phyloP scores from a whole-genome alignment of 2,797 vertebrate genomes.

The Smutsia gigantea region DNA sequence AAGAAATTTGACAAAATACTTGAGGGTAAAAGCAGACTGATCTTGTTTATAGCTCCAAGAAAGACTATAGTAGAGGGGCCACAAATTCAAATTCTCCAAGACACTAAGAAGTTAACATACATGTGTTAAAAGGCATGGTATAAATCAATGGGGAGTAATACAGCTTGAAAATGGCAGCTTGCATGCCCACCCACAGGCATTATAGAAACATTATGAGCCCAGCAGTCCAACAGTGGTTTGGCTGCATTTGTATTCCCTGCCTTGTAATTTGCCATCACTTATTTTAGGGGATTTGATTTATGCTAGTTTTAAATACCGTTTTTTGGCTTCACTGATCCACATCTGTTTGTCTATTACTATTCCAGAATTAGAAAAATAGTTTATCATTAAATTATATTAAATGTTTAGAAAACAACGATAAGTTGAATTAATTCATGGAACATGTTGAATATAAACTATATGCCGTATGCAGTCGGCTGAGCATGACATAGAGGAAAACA shows the following conservation, averaged over 20 bases:
- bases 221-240: constrained; percentile 25
- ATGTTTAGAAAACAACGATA: constrained; percentile 52
- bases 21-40: background rate
- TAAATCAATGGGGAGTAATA: background rate
- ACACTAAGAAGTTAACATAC: background rate
- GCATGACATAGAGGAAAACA: background rate
- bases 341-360: constrained; percentile 55
- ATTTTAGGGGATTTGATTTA: constrained; percentile 62
- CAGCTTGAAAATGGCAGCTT: background rate
- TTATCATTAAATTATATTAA: constrained; percentile 62
- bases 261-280: constrained; percentile 51
- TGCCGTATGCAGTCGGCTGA: background rate
- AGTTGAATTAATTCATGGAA: constrained; percentile 59
- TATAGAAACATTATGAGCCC: background rate
- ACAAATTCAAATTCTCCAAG: background rate
- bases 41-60: background rate
- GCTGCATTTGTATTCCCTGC: constrained; percentile 39
- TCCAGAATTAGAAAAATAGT: constrained; percentile 59
- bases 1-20: background rate
- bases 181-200: background rate
- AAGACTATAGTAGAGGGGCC: background rate
- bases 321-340: constrained; percentile 47
- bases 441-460: constrained; percentile 50
- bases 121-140: background rate
- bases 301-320: constrained; percentile 50